Base-by-base conservation (phyloP, 2,797 vertebrate genomes). In the Myotis daubentonii region DNA sequence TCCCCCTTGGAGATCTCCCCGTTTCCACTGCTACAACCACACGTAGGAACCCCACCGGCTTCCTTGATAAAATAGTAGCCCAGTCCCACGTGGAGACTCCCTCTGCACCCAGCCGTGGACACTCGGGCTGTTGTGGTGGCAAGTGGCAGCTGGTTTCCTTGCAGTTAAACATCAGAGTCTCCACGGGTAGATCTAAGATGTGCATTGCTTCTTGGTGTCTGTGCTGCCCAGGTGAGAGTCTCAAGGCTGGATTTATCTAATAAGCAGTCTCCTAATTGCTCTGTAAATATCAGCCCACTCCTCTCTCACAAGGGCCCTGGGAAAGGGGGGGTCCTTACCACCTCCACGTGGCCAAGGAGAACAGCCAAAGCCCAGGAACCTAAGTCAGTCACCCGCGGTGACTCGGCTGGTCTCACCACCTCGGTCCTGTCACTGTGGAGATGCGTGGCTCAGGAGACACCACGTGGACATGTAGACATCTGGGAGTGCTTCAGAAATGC, bases 21-120 rank as follows among this genome's bases (percentile, higher is more conserved):
- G 6, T 82, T 79, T 75, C 57, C n/a, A 55, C 25, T 7, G 22
- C 51, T 75, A 25, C 22, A 41, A 3, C 55, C 74, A 28, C 51
- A 22, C 2, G 1, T 9, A n/a, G 62, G 36, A 90, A 51, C 16
- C 30, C 66, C 71, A n/a, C 49, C 6, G 2, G 2, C 75, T 55
- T 91, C 80, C 86, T 60, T 90, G n/a, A 6, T 78, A 71, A 96
- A 93, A 71, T 1, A 70, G 47, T 44, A 72, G 87, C 71, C 49
- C 2, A 25, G 10, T 41, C 60, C 71, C 75, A 33, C 49, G 51
- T 22, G 13, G 53, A 72, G 36, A 72, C 41, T 68, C 55, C 36
- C 81, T 71, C n/a, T 25, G 11, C 57, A 2, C 17, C 60, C 44
- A 71, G 36, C 68, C 19, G 2, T 8, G 8, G 44, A 89, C 60